Evolutionary conservation across 2,113 vertebrate species (phyloP).

Genomic region (Chaetodon trifascialis): DNA sequence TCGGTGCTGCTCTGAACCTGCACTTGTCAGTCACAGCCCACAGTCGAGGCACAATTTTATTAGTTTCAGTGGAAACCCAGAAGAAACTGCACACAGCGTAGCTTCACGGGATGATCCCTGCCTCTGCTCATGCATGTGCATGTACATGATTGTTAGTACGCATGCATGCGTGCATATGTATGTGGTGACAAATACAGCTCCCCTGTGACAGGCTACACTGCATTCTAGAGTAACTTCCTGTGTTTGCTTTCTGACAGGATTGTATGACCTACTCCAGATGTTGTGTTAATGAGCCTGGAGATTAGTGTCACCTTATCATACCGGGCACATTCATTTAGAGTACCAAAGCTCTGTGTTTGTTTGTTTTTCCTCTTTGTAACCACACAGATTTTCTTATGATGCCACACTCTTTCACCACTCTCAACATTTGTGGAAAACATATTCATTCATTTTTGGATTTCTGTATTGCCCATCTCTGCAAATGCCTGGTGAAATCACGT

Average conservation of each 20-base stretch:
- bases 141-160: slow-evolving; percentile 4
- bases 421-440: background rate
- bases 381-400: slow-evolving; percentile 4
- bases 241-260: slow-evolving; percentile 59
- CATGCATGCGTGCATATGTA: slow-evolving; percentile 25
- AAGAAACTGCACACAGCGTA: slow-evolving; percentile 4
- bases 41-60: background rate
- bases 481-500: slow-evolving; percentile 1
- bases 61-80: slow-evolving; percentile 10
- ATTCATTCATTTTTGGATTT: background rate
- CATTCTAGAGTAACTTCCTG: slow-evolving; percentile 47
- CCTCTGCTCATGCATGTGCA: slow-evolving; percentile 12
- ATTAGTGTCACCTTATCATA: slow-evolving; percentile 57
- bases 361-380: slow-evolving; percentile 6
- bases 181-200: slow-evolving; percentile 41
- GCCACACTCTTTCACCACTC: background rate
- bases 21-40: slow-evolving; percentile 51
- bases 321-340: slow-evolving; percentile 47
- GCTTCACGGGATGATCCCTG: background rate
- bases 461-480: background rate
- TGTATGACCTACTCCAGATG: slow-evolving; percentile 73
- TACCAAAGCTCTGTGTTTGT: slow-evolving; percentile 2
- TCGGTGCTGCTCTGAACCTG: slow-evolving; percentile 32
- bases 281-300: slow-evolving; percentile 69
- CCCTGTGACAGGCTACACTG: slow-evolving; percentile 34